These are phyloP conservation scores for Eupithecia inturbata DNA, from an alignment of 2,888 invertebrate species.

Conservation along the genomic window DNA sequence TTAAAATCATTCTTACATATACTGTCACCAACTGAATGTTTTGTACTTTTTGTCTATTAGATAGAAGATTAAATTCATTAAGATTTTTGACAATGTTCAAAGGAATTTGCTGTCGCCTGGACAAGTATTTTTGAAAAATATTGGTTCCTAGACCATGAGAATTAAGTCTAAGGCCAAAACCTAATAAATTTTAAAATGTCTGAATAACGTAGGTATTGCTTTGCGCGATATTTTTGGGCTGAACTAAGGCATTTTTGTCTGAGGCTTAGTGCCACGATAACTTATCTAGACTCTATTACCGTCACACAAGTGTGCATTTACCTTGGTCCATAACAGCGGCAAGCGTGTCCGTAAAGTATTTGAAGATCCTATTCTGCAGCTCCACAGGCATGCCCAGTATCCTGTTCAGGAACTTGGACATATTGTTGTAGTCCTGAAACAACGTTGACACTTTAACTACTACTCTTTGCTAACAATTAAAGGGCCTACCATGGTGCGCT, in stretches of 20 bases:
- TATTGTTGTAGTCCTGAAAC: slow-evolving; percentile 94
- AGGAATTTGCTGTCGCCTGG: too few relatives aligned
- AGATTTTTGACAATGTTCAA: too few relatives aligned
- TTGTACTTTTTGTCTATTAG: background rate
- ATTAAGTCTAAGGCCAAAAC: too few relatives aligned
- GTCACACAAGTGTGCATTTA: slow-evolving; percentile 53
- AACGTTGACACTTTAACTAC: background rate
- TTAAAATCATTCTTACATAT: too few relatives aligned
- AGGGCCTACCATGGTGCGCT: too few relatives aligned
- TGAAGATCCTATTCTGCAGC: slow-evolving; percentile 97
- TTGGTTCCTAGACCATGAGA: too few relatives aligned
- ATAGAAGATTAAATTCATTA: too few relatives aligned
- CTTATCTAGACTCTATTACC: background rate
- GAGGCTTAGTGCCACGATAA: background rate
- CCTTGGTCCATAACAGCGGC: slow-evolving; percentile 96
- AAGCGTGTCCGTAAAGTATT: slow-evolving; percentile 98
- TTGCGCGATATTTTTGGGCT: too few relatives aligned
- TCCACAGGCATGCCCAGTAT: slow-evolving; percentile 99
- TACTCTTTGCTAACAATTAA: too few relatives aligned
- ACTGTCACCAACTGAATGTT: background rate
- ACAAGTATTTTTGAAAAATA: too few relatives aligned
- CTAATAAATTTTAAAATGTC: too few relatives aligned
- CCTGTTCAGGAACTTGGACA: slow-evolving; percentile 99
- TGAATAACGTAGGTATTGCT: too few relatives aligned
- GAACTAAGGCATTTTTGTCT: background rate